Percentiles rank a stretch among this genome's conserved stretches.
Evolutionary conservation across 2,888 invertebrate species (phyloP).

Genomic region (Macaria notata): DNA sequence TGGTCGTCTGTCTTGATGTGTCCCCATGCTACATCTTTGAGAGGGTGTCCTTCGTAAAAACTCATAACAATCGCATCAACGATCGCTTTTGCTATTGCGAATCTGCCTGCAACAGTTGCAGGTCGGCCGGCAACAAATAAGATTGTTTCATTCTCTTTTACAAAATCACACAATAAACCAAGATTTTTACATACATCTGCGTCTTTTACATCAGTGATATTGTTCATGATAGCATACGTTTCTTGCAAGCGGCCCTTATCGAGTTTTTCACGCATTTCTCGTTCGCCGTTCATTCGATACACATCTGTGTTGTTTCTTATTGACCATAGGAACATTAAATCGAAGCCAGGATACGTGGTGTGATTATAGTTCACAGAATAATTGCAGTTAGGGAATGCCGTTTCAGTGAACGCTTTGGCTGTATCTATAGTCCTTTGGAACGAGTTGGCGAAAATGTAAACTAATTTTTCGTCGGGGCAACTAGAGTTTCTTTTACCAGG

Average conservation of each 20-base stretch:
- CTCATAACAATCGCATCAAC: not conserved
- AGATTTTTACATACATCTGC: not conserved
- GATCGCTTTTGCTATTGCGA: not conserved
- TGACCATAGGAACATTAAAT: not conserved
- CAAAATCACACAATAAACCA: not conserved
- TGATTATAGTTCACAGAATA: not conserved
- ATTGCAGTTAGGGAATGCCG: slow-evolving; percentile 2
- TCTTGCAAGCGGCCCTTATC: not conserved
- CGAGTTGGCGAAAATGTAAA: not conserved
- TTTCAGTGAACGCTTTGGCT: not conserved
- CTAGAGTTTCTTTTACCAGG: not conserved
- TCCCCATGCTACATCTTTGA: slow-evolving; percentile 1
- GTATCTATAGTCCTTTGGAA: not conserved
- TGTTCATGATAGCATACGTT: not conserved
- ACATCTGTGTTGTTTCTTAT: not conserved
- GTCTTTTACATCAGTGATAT: not conserved
- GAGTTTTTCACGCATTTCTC: not conserved
- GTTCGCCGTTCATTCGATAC: not conserved
- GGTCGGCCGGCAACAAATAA: not conserved
- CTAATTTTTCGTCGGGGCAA: not conserved
- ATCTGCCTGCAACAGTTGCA: not conserved
- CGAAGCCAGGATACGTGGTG: not conserved
- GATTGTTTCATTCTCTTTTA: not conserved
- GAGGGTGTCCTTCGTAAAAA: not conserved
- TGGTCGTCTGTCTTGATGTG: not conserved